These are phyloP conservation scores for Spodoptera picta DNA, from an alignment of 2,888 invertebrate genomes.

Conservation along the genomic window DNA sequence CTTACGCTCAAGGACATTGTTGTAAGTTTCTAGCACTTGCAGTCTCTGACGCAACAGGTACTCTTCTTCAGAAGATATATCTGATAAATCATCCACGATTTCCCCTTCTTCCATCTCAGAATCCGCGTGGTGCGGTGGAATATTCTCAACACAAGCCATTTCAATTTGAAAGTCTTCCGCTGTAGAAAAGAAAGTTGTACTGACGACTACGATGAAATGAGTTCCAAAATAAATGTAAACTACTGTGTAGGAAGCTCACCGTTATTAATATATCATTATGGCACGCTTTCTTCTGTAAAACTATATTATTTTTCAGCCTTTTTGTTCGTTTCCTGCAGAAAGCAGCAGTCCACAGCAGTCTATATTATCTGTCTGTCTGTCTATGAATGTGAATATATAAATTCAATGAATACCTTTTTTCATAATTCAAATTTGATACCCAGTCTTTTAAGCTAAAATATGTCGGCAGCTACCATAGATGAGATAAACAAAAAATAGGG, in stretches of 20 bases:
- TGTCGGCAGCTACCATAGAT: too few species aligned
- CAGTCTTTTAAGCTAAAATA: slow-evolving; percentile 4
- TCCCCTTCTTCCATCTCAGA: slow-evolving; percentile 87
- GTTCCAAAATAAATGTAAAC: not conserved
- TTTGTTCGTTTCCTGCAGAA: slow-evolving; percentile 19
- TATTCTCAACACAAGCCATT: slow-evolving; percentile 75
- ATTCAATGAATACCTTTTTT: slow-evolving; percentile 1
- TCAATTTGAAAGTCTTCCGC: slow-evolving; percentile 43
- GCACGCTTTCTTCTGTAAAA: slow-evolving; percentile 31
- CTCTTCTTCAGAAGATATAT: slow-evolving; percentile 86
- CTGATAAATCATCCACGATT: slow-evolving; percentile 83
- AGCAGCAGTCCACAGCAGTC: slow-evolving; percentile 22
- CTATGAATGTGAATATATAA: slow-evolving; percentile 11
- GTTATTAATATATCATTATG: slow-evolving; percentile 41
- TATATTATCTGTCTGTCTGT: not conserved
- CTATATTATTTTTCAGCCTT: slow-evolving; percentile 38
- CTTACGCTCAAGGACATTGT: slow-evolving; percentile 84
- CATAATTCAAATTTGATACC: not conserved
- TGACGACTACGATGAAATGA: not conserved
- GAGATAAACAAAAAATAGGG: too few species aligned
- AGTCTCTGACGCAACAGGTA: slow-evolving; percentile 80
- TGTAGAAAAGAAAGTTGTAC: slow-evolving; percentile 32
- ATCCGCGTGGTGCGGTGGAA: slow-evolving; percentile 68
- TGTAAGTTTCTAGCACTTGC: slow-evolving; percentile 83
- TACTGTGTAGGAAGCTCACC: slow-evolving; percentile 18